These are phyloP conservation scores for Pantelozetes paolii DNA, from an alignment of 2,888 invertebrate genomes.

Conservation along the genomic window DNA sequence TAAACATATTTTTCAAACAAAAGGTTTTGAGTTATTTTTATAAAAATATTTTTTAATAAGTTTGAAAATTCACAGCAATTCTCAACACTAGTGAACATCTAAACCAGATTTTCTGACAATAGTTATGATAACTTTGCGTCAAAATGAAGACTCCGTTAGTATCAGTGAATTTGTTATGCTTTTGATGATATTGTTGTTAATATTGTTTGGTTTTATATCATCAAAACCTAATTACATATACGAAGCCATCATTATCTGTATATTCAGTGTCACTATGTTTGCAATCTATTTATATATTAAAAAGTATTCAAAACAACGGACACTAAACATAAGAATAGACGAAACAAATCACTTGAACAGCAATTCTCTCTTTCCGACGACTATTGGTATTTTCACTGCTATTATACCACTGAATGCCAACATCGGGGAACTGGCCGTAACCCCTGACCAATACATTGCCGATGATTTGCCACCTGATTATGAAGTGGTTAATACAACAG, in stretches of 20 bases:
- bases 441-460: not conserved
- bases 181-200: not conserved
- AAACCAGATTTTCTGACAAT: no score
- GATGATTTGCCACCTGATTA: constrained; percentile 10
- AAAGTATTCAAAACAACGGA: not conserved
- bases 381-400: not conserved
- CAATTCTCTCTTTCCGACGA: not conserved
- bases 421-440: not conserved
- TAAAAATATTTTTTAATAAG: no score
- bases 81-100: no score
- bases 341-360: not conserved
- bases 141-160: not conserved
- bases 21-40: no score
- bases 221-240: not conserved
- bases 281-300: constrained; percentile 6
- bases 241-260: no score
- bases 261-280: not conserved
- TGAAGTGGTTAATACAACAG: not conserved
- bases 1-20: no score
- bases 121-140: not conserved
- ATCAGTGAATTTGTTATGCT: constrained; percentile 13
- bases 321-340: not conserved
- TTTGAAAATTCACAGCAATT: no score
- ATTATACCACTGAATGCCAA: not conserved
- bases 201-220: not conserved